Evolutionary conservation across 2,797 vertebrate genomes (phyloP).

Genomic region (Setipinna tenuifilis): DNA sequence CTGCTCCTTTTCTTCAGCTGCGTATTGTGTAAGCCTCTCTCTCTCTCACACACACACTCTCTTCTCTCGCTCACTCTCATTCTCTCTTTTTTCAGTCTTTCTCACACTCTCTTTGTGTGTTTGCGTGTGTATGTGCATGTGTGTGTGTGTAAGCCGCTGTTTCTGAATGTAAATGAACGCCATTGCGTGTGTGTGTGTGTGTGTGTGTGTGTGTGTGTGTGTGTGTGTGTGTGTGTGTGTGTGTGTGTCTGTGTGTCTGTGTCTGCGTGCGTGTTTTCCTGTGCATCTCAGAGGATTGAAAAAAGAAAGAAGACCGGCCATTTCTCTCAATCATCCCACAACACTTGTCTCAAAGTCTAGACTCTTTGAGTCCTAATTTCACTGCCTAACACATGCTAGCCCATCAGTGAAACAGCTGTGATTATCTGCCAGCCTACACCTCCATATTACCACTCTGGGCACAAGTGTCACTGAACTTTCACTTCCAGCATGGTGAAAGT

Average conservation of each 20-base stretch:
- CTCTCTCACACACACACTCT: too few species aligned
- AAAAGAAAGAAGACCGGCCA: not conserved
- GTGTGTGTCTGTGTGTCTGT: not conserved
- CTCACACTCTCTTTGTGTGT: conserved; percentile 47
- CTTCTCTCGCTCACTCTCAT: conserved; percentile 8
- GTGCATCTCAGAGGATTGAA: not conserved
- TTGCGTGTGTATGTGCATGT: conserved; percentile 41
- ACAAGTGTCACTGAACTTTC: not conserved
- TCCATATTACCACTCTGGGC: not conserved
- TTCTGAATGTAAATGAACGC: not conserved
- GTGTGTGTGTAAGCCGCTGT: conserved; percentile 24
- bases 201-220: conserved; percentile 48
- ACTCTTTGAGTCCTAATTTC: not conserved
- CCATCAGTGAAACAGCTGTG: not conserved
- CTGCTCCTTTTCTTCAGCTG: not conserved
- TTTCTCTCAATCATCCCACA: not conserved
- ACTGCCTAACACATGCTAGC: not conserved
- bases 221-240: conserved; percentile 33
- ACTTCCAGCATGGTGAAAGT: conserved; percentile 18
- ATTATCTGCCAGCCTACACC: not conserved
- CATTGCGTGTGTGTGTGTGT: conserved; percentile 23
- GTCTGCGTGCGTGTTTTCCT: not conserved
- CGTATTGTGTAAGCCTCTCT: not conserved
- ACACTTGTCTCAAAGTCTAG: not conserved
- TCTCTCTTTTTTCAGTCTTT: conserved; percentile 49